Evolutionary conservation across 2,797 vertebrate species (phyloP).

Genomic region (Neopelma chrysocephalum): DNA sequence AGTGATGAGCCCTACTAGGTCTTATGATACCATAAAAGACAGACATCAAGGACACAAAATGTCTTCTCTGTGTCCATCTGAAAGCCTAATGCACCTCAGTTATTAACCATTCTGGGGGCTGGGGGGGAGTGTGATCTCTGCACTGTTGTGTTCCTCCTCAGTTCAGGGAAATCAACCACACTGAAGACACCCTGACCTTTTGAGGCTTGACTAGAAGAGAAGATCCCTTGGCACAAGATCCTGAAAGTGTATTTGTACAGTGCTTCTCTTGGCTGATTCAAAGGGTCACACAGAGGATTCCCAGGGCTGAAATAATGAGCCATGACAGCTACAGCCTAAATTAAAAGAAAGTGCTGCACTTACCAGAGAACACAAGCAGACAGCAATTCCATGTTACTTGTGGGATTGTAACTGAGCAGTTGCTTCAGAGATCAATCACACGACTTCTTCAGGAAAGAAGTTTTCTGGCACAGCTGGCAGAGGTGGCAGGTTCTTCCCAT

Average conservation of each 20-base stretch:
- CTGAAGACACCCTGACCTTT: not conserved
- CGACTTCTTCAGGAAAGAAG: not conserved
- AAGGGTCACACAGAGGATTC: not conserved
- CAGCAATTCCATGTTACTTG: not conserved
- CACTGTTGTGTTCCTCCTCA: not conserved
- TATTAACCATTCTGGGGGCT: not conserved
- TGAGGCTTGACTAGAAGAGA: not conserved
- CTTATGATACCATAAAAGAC: not conserved
- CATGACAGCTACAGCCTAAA: not conserved
- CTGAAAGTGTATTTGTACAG: not conserved
- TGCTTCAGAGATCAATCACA: not conserved
- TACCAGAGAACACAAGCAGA: not conserved
- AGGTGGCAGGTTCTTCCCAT: not conserved
- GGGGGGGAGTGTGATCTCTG: not conserved
- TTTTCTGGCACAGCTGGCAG: not conserved
- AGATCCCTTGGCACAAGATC: not conserved
- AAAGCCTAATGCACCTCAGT: not conserved
- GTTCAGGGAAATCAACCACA: not conserved
- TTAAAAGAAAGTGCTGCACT: not conserved
- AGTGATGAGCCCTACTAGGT: not conserved
- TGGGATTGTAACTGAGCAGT: not conserved
- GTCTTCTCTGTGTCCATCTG: not conserved
- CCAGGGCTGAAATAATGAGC: not conserved
- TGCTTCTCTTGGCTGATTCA: not conserved
- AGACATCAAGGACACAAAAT: not conserved